phyloP scores from a whole-genome alignment of 1,140 invertebrate species.

The Lepidurus apus region DNA sequence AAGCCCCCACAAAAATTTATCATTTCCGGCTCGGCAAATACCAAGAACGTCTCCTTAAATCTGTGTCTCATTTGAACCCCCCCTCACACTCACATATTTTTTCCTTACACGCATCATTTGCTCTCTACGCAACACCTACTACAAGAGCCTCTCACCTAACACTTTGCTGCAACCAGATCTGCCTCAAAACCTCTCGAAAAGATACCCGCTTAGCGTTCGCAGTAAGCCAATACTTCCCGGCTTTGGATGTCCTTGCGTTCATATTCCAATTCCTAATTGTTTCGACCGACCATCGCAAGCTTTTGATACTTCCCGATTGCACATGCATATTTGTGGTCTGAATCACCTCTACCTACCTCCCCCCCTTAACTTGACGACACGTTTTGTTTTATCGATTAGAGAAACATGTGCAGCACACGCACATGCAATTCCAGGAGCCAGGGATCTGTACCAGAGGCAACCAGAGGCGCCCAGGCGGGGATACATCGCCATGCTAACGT shows the following conservation, averaged over 20 bases:
- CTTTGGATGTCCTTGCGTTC: neutral
- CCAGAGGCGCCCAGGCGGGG: neutral
- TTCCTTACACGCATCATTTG: neutral
- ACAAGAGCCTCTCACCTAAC: neutral
- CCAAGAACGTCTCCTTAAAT: neutral
- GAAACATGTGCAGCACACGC: conserved; percentile 1
- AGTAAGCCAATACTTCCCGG: neutral
- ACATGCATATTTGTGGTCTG: conserved; percentile 6
- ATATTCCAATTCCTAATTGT: neutral
- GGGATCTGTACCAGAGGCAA: neutral
- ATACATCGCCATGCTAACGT: neutral
- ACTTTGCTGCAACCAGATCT: neutral
- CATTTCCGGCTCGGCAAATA: neutral
- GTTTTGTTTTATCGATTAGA: conserved; percentile 22
- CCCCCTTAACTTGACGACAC: neutral
- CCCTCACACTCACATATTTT: neutral
- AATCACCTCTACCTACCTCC: neutral
- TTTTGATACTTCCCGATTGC: too few relatives aligned
- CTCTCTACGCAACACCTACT: neutral
- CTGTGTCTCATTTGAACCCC: neutral
- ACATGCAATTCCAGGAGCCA: neutral
- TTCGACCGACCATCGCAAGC: too few relatives aligned
- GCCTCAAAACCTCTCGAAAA: neutral
- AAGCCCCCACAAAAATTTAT: neutral
- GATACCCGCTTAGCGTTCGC: neutral